A percentile compares a stretch with the other conserved stretches of the same genome.
These are phyloP conservation scores for Archegozetes longisetosus DNA, from an alignment of 1,140 invertebrate genomes.

Conservation along the genomic window DNA sequence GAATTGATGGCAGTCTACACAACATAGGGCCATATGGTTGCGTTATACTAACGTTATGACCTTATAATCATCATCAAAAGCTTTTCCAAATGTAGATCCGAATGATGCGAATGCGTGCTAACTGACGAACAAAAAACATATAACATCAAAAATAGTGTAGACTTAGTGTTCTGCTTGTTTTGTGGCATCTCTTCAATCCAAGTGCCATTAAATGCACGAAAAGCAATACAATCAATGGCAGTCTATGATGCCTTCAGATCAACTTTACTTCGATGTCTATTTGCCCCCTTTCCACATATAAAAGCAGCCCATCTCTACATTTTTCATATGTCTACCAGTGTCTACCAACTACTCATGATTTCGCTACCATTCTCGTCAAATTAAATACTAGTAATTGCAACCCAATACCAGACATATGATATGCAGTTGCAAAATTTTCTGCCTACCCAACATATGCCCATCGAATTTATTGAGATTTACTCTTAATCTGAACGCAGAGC, in stretches of 20 bases:
- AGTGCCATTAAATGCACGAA: background rate
- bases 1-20: background rate
- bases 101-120: background rate
- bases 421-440: too few species aligned
- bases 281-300: too few species aligned
- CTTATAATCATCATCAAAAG: background rate
- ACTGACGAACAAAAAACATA: too few species aligned
- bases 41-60: background rate
- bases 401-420: background rate
- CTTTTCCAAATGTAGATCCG: background rate
- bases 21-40: background rate
- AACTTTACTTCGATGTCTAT: background rate
- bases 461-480: too few species aligned
- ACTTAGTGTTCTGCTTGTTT: background rate
- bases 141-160: background rate
- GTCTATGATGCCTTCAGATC: background rate
- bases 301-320: too few species aligned
- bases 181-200: background rate
- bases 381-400: too few species aligned
- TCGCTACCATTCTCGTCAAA: too few species aligned
- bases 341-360: too few species aligned
- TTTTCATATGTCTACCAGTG: too few species aligned
- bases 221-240: background rate
- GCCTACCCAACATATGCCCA: too few species aligned
- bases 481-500: too few species aligned